phyloP scores from a whole-genome alignment of 1,140 invertebrate species.

The Drosophila mauritiana region DNA sequence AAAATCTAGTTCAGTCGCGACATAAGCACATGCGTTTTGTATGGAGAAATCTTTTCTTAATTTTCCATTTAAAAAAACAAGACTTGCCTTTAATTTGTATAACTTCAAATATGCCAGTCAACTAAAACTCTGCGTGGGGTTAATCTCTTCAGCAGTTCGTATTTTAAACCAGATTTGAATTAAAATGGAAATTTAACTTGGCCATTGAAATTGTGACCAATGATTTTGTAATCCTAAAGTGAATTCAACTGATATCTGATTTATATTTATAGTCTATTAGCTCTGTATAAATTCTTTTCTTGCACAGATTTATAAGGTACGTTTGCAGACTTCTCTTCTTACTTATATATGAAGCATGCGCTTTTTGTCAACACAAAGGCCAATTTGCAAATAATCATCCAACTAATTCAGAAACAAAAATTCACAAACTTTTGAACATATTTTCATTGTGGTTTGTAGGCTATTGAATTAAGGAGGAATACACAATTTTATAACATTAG shows the following conservation, averaged over 20 bases:
- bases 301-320: slow-evolving; percentile 58
- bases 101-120: slow-evolving; percentile 61
- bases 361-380: slow-evolving; percentile 85
- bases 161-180: slow-evolving; percentile 26
- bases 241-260: slow-evolving; percentile 80
- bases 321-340: slow-evolving; percentile 17
- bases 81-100: slow-evolving; percentile 50
- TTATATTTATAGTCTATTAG: slow-evolving; percentile 50
- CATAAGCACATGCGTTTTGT: slow-evolving; percentile 48
- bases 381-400: slow-evolving; percentile 85
- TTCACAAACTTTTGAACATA: slow-evolving; percentile 59
- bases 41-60: slow-evolving; percentile 33
- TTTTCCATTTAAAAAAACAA: slow-evolving; percentile 57
- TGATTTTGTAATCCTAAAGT: slow-evolving; percentile 31
- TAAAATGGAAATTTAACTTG: slow-evolving; percentile 44
- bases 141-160: slow-evolving; percentile 72
- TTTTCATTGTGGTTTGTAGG: slow-evolving; percentile 16
- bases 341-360: slow-evolving; percentile 72
- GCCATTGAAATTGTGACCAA: slow-evolving; percentile 45
- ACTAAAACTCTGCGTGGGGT: slow-evolving; percentile 77
- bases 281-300: slow-evolving; percentile 41
- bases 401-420: slow-evolving; percentile 84
- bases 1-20: slow-evolving; percentile 56
- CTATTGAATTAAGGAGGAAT: not conserved
- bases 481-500: not conserved